Evolutionary conservation across 2,113 vertebrate species (phyloP), one percentile per base, ranked within the genome.

Genomic region (Ovibos moschatus): DNA sequence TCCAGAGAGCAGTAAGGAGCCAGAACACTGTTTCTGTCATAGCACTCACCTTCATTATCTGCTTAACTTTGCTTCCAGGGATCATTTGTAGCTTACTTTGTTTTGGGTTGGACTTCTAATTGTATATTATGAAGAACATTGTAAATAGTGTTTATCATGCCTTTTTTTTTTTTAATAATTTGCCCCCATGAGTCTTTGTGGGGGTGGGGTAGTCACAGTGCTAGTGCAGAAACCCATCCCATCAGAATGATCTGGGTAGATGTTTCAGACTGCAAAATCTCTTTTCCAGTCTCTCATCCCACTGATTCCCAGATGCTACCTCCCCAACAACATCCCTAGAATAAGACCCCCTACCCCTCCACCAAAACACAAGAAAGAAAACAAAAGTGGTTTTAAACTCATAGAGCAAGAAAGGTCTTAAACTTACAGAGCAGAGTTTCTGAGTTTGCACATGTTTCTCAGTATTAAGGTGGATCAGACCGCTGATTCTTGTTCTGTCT

Each of bases 101-200:
- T 79, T 96, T 96, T 92, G 87, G 81, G 79, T 95, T 96, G 84
- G 40, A 47, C 67, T 88, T 60, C 43, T 97, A 96, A 96, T 88
- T 96, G 74, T 94, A n/a, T 87, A 85, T 87, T 96, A 79, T 51
- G 81, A 82, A 91, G 90, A 96, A 60, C 12, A 58, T 82, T 95
- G n/a, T 97, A 96, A 98, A 95, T 45, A 93, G 55, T 92, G 53
- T 60, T 96, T 96, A 85, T 76, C n/a, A 94, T 89, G 78, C 78
- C 15, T 62, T 90, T 82, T 45, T 67, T 55, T 81, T 81, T 12
- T 17, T 16, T 11, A 23, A 23, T 81, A 57, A 78, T 51, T 84
- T 50, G 51, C 36, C 40, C 89, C 25, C 11, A 28, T 67, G 27
- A 62, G 83, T 97, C 47, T 83, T 89, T 30, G 7, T 62, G 33